Base-by-base conservation (phyloP, 1,140 invertebrate species). In the Atta cephalotes region DNA sequence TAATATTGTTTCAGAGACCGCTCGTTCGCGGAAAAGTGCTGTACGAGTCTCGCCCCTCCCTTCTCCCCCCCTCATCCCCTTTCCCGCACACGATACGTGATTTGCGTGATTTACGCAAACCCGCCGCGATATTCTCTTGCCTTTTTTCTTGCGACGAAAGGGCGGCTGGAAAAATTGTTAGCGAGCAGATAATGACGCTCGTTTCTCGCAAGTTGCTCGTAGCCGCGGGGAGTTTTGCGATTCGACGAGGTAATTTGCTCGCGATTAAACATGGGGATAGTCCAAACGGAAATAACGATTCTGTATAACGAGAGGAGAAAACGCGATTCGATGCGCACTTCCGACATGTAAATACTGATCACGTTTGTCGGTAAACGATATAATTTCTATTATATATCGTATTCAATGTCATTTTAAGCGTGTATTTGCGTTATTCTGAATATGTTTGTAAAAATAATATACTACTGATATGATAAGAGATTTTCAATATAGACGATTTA, bases 1-100 rank as follows among this genome's bases (percentile, higher is more conserved):
- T 90, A 90, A 90, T 90, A 90, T 90, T 90, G 86, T 90, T 90
- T 88, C 89, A 90, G 89, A 85, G 74, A 70, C 53, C 80, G 53
- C 77, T 60, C 82, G 84, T 76, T 51, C 77, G 72, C n/a, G 56
- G 70, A 84, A 84, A 74, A 74, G 49, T 84, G 60, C 80, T 65
- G 66, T 62, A 84, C 88, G 58, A 60, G 71, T 58, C 68, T 39
- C 18, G 14, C 31, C 18, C 77, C 74, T 31, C 31, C 31, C 31
- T 31, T 5, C 28, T 28, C 28, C 31, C 31, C 31, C 31, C 3
- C 31, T 3, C 31, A 35, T 5, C 31, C 86, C 74, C 18, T 35
- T n/a, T 18, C 68, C 71, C 71, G 28, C 62, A 85, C 60, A 63
- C 82, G 77, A 89, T 89, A 89, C 78, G 65, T 71, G 88, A 82